Percentiles rank a stretch among this genome's conserved stretches.
Conservation (phyloP, 2,888 invertebrate species). For the Cotesia congregata region DNA sequence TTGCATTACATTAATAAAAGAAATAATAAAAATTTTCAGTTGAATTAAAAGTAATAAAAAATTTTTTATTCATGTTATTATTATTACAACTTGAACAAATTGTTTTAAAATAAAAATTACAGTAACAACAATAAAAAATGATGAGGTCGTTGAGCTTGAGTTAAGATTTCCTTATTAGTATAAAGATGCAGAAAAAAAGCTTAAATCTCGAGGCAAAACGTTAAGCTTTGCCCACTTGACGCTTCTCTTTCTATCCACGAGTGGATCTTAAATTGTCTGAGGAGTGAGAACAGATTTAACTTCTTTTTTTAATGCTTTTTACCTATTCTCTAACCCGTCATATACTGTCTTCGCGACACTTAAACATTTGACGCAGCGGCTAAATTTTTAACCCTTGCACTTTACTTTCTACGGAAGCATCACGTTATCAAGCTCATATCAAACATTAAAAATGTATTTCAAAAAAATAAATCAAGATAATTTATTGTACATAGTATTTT, state of each 20-base stretch:
- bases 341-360: neutral
- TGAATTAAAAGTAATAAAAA: no score
- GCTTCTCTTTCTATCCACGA: conserved; percentile 19
- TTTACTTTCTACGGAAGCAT: neutral
- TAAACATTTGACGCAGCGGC: neutral
- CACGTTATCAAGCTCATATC: neutral
- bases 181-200: conserved; percentile 21
- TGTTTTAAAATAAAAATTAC: conserved; percentile 1
- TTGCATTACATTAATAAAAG: no score
- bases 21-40: no score
- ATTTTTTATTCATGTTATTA: no score
- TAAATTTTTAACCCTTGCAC: neutral
- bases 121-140: neutral
- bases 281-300: neutral
- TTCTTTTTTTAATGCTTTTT: neutral
- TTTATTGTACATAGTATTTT: neutral
- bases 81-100: neutral
- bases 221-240: conserved; percentile 21
- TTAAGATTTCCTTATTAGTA: conserved; percentile 9
- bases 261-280: conserved; percentile 26
- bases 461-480: neutral
- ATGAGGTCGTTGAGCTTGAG: conserved; percentile 19
- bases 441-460: neutral
- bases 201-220: conserved; percentile 27
- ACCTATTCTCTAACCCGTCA: conserved; percentile 2